Evolutionary conservation across 2,797 vertebrate species (phyloP).

Genomic region (Coregonus ussuriensis): DNA sequence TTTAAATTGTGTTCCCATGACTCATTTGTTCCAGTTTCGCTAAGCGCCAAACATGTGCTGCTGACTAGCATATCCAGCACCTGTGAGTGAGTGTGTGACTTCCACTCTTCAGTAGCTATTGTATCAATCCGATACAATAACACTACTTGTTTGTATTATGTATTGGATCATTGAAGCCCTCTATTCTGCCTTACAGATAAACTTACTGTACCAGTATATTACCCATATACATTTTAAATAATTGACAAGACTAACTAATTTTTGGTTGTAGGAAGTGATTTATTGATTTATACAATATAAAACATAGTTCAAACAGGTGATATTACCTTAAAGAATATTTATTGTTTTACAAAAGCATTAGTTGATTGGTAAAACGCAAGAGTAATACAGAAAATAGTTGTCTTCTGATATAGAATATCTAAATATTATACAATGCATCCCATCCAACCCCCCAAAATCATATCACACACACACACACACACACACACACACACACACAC

Average conservation of each 20-base stretch:
- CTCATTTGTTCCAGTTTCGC: too few species aligned
- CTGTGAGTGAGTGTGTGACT: too few species aligned
- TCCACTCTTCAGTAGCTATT: too few species aligned
- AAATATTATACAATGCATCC: slow-evolving; percentile 17
- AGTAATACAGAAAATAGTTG: slow-evolving; percentile 12
- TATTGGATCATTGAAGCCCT: not conserved
- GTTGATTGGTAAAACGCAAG: slow-evolving; percentile 20
- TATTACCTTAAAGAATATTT: slow-evolving; percentile 22
- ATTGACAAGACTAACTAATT: not conserved
- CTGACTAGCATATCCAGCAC: too few species aligned
- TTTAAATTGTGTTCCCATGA: too few species aligned
- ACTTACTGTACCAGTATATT: not conserved
- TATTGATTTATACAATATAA: slow-evolving; percentile 13
- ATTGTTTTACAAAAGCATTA: not conserved
- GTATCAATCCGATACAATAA: too few species aligned
- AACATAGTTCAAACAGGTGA: slow-evolving; percentile 28
- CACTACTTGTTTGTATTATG: too few species aligned
- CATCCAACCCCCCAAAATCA: not conserved
- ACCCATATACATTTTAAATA: not conserved
- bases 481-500: slow-evolving; percentile 20
- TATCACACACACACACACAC: slow-evolving; percentile 21
- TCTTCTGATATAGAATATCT: slow-evolving; percentile 6
- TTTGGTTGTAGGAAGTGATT: slow-evolving; percentile 13
- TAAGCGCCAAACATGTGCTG: too few species aligned
- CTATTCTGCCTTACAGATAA: not conserved